Evolutionary conservation across 2,113 vertebrate genomes (phyloP), one percentile per base, ranked within the genome.

Genomic region (Xenopus tropicalis): DNA sequence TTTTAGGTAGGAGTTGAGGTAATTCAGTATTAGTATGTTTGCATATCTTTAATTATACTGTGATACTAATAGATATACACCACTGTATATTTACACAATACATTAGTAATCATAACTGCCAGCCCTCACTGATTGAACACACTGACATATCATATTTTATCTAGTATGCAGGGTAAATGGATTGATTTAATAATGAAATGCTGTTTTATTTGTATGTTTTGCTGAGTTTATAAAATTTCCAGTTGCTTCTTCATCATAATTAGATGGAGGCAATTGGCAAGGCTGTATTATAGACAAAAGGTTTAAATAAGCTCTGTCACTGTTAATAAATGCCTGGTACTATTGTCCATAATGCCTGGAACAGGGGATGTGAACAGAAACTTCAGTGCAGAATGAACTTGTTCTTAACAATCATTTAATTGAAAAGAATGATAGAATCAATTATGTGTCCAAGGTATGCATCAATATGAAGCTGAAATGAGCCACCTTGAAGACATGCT

Each of bases 381-480:
- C 48, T 52, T 78, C 70, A 57, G 2, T 78, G 63, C 43, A 62
- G 81, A 83, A 70, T 52, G 61, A 14, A 21, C 48, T 66, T 83
- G 24, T 84, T 82, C 64, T 77, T 66, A 79, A 74, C 65, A 76
- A 21, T 78, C 70, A 87, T 74, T 83, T 76, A 84, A 74, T 71
- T 86, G 75, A 78, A 81, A 82, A 80, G 51, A 71, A 77, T 69
- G 21, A 78, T 80, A 79, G 81, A 84, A 88, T 87, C 80, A 83
- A 84, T 85, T 64, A 68, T 79, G 61, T 77, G 57, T 80, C 80
- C 71, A 71, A 79, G 51, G 81, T 70, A 58, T 76, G 37, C 52
- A 83, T 82, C 83, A 77, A 63, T 78, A 67, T 71, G 83, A 74
- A 81, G 71, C 67, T 80, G 66, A 63, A 82, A 80, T 77, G 58